Evolutionary conservation across 1,140 invertebrate genomes (phyloP), one percentile per base, ranked within the genome.

Genomic region (Carcinoscorpius rotundicauda): DNA sequence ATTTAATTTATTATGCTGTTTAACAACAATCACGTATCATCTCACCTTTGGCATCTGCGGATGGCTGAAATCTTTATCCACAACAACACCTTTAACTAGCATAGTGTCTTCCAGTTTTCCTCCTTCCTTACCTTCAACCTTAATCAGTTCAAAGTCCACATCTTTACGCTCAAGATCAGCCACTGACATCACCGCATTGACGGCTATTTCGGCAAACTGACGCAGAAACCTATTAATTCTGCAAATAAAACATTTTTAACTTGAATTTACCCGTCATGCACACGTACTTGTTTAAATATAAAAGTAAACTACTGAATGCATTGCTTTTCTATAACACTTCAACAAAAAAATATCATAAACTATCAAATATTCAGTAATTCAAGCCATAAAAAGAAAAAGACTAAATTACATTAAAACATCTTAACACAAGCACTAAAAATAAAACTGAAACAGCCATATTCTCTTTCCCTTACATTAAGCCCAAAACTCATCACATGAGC

Each of bases 111-210:
- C 97, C 75, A 99, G 83, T 68, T 88, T 85, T 5, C 97, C 97
- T 63, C 97, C 97, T 49, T 97, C 93, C 83, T 99, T 99, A 3
- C 93, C 93, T 78, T 98, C 93, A 57, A 99, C 87, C 80, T 99
- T 99, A 74, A 99, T 99, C 62, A 99, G 80, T 77, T 99, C 97
- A 81, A 99, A 99, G 77, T 99, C 98, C 0, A 99, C 97, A 81
- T 99, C 97, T 65, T 86, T 85, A 61, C 90, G 87, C 71, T 93
- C 86, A 64, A 98, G 82, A 78, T 99, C 96, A 51, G 93, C 93
- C 3, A 98, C 94, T 53, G 91, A 84, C 71, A 98, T 79, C 3
- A 98, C 90, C 58, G 94, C 94, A 80, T 98, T 86, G 3, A 99
- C 97, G 69, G 97, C 97, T 76, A 99, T 99, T 79, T 98, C 90